Conservation (phyloP, 2,797 vertebrate species). For the Melanotaenia nigrans region DNA sequence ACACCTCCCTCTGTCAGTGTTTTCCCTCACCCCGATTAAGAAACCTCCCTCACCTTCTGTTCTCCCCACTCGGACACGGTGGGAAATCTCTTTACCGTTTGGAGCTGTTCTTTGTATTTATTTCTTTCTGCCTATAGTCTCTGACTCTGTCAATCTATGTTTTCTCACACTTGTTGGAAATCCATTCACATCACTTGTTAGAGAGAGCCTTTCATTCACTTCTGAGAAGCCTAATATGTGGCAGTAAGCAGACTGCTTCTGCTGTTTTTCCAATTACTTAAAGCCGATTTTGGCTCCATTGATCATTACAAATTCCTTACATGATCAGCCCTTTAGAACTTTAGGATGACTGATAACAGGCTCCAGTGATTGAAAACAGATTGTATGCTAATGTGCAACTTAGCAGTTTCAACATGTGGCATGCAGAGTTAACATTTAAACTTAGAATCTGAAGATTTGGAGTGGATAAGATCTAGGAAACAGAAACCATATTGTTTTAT, state of each 20-base stretch:
- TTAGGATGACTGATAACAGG: background rate
- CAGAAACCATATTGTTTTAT: background rate
- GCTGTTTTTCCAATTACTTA: conserved; percentile 1
- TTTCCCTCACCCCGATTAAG: conserved; percentile 65
- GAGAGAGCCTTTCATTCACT: conserved; percentile 28
- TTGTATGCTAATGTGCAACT: conserved; percentile 1
- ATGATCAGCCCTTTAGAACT: background rate
- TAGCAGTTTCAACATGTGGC: background rate
- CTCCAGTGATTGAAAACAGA: background rate
- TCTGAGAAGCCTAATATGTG: conserved; percentile 16
- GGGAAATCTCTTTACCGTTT: conserved; percentile 67
- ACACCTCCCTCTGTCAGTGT: conserved; percentile 58
- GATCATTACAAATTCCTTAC: background rate
- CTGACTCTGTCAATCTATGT: conserved; percentile 47
- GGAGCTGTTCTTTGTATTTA: conserved; percentile 34
- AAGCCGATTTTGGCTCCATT: background rate
- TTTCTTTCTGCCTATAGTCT: conserved; percentile 32
- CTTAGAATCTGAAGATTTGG: background rate
- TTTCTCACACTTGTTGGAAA: conserved; percentile 38
- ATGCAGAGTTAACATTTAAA: background rate
- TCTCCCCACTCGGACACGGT: conserved; percentile 53
- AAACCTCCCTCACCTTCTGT: conserved; percentile 56
- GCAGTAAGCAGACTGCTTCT: background rate
- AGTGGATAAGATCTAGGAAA: background rate
- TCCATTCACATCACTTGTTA: conserved; percentile 39